Percentiles rank a stretch among this genome's conserved stretches.
phyloP scores from a whole-genome alignment of 2,113 vertebrate genomes.

The Hiodon alosoides region DNA sequence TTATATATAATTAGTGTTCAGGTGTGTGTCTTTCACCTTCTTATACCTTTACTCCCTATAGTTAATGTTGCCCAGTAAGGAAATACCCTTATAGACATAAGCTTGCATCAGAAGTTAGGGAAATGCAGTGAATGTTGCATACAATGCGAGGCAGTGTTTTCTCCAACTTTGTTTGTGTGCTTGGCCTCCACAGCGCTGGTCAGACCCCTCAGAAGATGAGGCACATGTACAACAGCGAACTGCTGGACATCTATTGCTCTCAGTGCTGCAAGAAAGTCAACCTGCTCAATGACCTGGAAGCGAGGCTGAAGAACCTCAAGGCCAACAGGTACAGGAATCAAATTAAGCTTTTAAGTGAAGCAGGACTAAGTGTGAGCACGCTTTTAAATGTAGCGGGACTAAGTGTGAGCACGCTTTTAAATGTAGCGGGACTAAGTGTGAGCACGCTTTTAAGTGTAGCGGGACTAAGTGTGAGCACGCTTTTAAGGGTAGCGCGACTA shows the following conservation, averaged over 20 bases:
- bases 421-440: too few species aligned
- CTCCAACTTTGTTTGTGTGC: not conserved
- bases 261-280: conserved; percentile 98
- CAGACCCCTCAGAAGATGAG: conserved; percentile 87
- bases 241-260: conserved; percentile 87
- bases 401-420: too few species aligned
- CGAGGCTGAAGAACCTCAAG: conserved; percentile 87
- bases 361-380: not conserved
- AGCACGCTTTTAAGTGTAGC: too few species aligned
- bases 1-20: too few species aligned
- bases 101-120: too few species aligned
- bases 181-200: conserved; percentile 71
- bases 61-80: too few species aligned
- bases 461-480: too few species aligned
- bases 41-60: too few species aligned
- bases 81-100: too few species aligned
- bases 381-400: too few species aligned
- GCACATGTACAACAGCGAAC: conserved; percentile 70
- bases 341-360: not conserved
- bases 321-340: conserved; percentile 74
- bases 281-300: conserved; percentile 89
- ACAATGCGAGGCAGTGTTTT: conserved; percentile 8
- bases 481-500: too few species aligned
- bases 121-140: not conserved
- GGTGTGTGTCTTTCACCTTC: too few species aligned